Evolutionary conservation across 2,797 vertebrate genomes (phyloP), one percentile per base, ranked within the genome.

Genomic region (Spheniscus humboldti): DNA sequence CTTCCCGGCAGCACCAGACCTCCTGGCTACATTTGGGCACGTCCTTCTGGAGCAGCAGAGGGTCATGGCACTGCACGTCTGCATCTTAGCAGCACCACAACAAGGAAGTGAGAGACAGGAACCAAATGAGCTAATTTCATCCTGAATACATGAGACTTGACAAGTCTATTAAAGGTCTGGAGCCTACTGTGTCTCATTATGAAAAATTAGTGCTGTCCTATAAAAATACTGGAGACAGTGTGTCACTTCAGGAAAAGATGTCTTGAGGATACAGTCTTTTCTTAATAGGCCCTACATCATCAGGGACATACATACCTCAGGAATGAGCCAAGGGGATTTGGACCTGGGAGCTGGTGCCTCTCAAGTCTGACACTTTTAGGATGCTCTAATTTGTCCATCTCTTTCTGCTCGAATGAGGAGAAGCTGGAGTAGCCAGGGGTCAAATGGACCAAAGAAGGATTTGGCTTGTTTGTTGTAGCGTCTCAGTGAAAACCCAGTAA

Each of bases 121-220:
- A 78, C 86, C 73, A 95, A 97, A 96, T 94, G 91, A 97, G 66
- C 66, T 95, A 62, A 95, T 95, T 96, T 95, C 50, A 69, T 94
- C 80, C 88, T 72, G 39, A 86, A 78, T 88, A 59, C 90, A 56
- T 75, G 37, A 84, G 73, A 81, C 85, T 78, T 97, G 96, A 96
- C 92, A 96, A 94, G 94, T 74, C 92, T 92, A 96, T 96, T 95
- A 97, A 86, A 90, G 63, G 41, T 31, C 59, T 90, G 96, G 86
- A 94, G 82, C 85, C 91, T 92, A 86, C 92, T 73, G 67, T 92
- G 85, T 86, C 92, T 96, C 85, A 24, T 91, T 94, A 85, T 96
- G 95, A 96, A 96, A 97, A 92, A 94, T 94, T 94, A 92, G 91
- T 84, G 79, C 94, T 63, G 72, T 96, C 94, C 92, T 96, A 81